Conservation (phyloP, 2,888 invertebrate genomes). For the Papilio elwesi region DNA sequence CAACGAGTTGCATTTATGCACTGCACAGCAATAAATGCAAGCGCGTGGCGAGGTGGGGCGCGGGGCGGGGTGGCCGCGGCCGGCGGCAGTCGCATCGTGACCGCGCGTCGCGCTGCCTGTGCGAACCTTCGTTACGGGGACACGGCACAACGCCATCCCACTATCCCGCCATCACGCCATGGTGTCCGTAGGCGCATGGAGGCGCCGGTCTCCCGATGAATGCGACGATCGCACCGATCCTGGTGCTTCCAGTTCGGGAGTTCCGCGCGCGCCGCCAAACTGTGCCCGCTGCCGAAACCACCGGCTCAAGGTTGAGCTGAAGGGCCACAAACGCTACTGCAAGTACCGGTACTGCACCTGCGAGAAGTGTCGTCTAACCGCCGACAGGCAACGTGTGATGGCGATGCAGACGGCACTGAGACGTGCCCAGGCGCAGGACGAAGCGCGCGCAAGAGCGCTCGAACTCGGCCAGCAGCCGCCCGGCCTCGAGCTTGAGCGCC, state of each 20-base stretch:
- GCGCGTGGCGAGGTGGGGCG: constrained; percentile 59
- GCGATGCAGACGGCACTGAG: constrained; percentile 93
- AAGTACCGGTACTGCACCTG: constrained; percentile 93
- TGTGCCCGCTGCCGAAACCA: constrained; percentile 97
- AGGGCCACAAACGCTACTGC: constrained; percentile 97
- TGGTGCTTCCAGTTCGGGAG: constrained; percentile 82
- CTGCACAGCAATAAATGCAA: constrained; percentile 78
- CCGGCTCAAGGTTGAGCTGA: constrained; percentile 93
- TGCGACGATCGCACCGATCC: constrained; percentile 79
- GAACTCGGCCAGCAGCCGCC: constrained; percentile 72
- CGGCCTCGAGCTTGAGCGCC: constrained; percentile 75
- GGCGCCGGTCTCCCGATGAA: constrained; percentile 77
- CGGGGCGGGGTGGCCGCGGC: constrained; percentile 60
- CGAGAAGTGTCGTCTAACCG: constrained; percentile 93
- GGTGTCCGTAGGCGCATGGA: constrained; percentile 80
- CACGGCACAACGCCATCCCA: constrained; percentile 60
- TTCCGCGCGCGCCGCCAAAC: constrained; percentile 93
- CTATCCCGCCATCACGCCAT: constrained; percentile 59
- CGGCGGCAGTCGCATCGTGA: constrained; percentile 73
- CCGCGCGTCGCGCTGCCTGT: constrained; percentile 74
- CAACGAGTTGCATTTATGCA: constrained; percentile 51
- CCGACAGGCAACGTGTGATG: constrained; percentile 95
- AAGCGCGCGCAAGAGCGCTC: constrained; percentile 83
- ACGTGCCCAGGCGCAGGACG: constrained; percentile 94
- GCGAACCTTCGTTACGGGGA: constrained; percentile 45